These are phyloP conservation scores for Palythoa grandiflora DNA, from an alignment of 92 coral and sea anemone species.

Conservation along the genomic window DNA sequence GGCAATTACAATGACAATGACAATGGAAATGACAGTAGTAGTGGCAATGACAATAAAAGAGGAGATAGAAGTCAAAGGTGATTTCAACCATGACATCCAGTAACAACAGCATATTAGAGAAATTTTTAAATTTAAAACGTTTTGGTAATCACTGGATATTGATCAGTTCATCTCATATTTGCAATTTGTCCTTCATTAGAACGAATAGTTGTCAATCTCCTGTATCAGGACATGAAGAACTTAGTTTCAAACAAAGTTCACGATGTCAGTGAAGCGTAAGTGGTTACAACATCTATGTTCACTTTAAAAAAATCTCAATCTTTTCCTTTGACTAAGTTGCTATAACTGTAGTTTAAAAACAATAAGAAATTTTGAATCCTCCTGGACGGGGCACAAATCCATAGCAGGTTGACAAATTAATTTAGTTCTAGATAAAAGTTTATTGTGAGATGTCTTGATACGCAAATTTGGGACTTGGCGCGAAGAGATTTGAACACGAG, in stretches of 20 bases:
- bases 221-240: constrained; percentile 18
- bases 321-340: not conserved
- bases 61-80: not conserved
- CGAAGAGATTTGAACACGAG: too few relatives aligned
- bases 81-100: not conserved
- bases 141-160: not conserved
- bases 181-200: not conserved
- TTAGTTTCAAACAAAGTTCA: constrained; percentile 25
- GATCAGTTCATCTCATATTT: not conserved
- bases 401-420: too few relatives aligned
- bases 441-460: too few relatives aligned
- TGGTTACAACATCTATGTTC: not conserved
- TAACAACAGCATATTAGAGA: not conserved
- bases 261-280: constrained; percentile 12
- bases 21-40: too few relatives aligned
- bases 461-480: too few relatives aligned
- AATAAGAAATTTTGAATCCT: too few relatives aligned
- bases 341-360: too few relatives aligned
- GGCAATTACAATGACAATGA: too few relatives aligned
- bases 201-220: constrained; percentile 18
- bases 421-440: too few relatives aligned
- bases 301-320: not conserved
- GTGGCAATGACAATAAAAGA: too few relatives aligned
- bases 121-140: not conserved
- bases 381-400: not conserved